These are phyloP conservation scores for Aplysia californica DNA, from an alignment of 1,140 invertebrate species.

Conservation along the genomic window DNA sequence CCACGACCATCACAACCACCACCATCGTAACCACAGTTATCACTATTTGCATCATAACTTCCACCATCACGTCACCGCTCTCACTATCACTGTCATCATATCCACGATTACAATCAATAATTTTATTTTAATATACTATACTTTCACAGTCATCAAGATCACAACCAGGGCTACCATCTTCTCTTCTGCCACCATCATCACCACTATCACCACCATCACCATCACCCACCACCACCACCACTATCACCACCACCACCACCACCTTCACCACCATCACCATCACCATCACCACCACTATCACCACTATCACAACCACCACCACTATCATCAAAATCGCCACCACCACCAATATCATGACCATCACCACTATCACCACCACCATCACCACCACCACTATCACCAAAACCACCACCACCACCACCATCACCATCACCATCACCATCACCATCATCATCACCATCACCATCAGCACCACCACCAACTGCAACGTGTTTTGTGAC, in stretches of 20 bases:
- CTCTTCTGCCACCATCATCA: neutral
- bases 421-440: neutral
- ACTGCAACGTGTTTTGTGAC: no score
- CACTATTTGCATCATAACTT: neutral
- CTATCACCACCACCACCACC: neutral
- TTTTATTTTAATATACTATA: no score
- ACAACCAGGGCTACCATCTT: no score
- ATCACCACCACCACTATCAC: neutral
- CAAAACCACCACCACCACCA: neutral
- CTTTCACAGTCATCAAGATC: no score
- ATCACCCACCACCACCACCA: no score
- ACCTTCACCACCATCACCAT: neutral
- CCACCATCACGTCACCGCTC: neutral
- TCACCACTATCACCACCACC: neutral
- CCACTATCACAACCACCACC: neutral
- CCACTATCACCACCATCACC: neutral
- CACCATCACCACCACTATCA: neutral
- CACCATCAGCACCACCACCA: neutral
- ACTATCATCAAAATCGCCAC: neutral
- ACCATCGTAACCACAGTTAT: neutral
- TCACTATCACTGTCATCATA: no score
- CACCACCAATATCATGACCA: neutral
- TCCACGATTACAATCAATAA: no score
- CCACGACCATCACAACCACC: constrained; percentile 4
- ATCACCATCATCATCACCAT: constrained; percentile 4